These are phyloP conservation scores for Drosophila flavopinicola DNA, from an alignment of 2,888 invertebrate genomes.

Conservation along the genomic window DNA sequence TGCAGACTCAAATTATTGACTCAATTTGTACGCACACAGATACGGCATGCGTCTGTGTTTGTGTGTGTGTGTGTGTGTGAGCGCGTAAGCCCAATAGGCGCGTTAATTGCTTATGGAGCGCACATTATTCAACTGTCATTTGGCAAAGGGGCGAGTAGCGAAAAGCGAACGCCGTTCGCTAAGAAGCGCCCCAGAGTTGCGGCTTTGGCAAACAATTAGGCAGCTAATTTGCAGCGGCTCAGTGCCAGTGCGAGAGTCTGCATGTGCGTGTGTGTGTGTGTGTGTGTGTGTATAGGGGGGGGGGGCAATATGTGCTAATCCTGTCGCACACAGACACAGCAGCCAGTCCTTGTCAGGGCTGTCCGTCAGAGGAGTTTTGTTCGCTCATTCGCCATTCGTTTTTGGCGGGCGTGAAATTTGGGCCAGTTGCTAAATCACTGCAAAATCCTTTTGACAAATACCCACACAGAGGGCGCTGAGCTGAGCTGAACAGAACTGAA, in stretches of 20 bases:
- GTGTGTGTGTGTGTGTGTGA: slow-evolving; percentile 21
- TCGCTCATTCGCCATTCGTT: slow-evolving; percentile 9
- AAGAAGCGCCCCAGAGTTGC: slow-evolving; percentile 67
- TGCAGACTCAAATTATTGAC: slow-evolving; percentile 70
- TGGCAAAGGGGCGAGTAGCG: slow-evolving; percentile 56
- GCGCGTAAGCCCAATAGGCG: slow-evolving; percentile 69
- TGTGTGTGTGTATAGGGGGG: slow-evolving; percentile 21
- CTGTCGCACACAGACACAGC: slow-evolving; percentile 50
- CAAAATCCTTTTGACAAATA: slow-evolving; percentile 79
- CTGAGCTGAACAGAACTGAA: slow-evolving; percentile 30
- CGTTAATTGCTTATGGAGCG: slow-evolving; percentile 78
- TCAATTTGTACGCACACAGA: slow-evolving; percentile 67
- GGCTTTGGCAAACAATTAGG: slow-evolving; percentile 80
- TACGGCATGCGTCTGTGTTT: slow-evolving; percentile 22
- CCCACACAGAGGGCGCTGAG: slow-evolving; percentile 54
- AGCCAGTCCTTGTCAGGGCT: slow-evolving; percentile 48
- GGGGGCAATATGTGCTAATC: slow-evolving; percentile 60
- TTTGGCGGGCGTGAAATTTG: slow-evolving; percentile 55
- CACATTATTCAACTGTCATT: slow-evolving; percentile 79
- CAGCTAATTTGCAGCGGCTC: slow-evolving; percentile 72
- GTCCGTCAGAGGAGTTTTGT: slow-evolving; percentile 49
- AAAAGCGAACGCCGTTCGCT: slow-evolving; percentile 34
- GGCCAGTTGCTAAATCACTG: slow-evolving; percentile 72
- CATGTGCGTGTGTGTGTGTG: background rate
- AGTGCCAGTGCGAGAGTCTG: slow-evolving; percentile 35